Conservation (phyloP, 2,888 invertebrate genomes). For the Tenthredo notha region DNA sequence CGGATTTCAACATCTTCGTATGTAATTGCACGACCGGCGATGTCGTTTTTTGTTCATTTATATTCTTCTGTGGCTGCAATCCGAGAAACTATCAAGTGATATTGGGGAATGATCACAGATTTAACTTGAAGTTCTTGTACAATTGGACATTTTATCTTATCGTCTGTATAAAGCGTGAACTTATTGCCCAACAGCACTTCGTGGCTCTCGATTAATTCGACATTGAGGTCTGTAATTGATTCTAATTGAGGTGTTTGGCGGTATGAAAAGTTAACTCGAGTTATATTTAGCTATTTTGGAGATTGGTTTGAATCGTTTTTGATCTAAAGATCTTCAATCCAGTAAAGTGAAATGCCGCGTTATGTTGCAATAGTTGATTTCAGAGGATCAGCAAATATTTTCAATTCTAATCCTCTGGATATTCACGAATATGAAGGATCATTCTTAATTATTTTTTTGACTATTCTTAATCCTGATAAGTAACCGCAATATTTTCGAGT, state of each 20-base stretch:
- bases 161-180: not conserved
- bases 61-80: not conserved
- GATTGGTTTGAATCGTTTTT: not conserved
- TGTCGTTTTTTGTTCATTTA: not conserved
- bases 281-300: not conserved
- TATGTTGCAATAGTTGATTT: not conserved
- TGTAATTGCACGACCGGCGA: not conserved
- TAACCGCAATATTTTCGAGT: not conserved
- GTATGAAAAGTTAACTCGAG: not conserved
- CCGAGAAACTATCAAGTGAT: not conserved
- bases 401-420: not conserved
- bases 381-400: not conserved
- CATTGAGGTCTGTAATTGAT: conserved; percentile 1
- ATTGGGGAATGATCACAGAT: not conserved
- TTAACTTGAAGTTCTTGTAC: not conserved
- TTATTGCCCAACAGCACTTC: not conserved
- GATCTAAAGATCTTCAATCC: not conserved
- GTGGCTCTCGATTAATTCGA: not conserved
- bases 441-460: not conserved
- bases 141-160: not conserved
- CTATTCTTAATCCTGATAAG: not conserved
- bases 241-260: not conserved
- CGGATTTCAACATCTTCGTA: not conserved
- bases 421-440: not conserved
- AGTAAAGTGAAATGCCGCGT: not conserved